phyloP scores from a whole-genome alignment of 2,797 vertebrate species.

The Glyptemys insculpta region DNA sequence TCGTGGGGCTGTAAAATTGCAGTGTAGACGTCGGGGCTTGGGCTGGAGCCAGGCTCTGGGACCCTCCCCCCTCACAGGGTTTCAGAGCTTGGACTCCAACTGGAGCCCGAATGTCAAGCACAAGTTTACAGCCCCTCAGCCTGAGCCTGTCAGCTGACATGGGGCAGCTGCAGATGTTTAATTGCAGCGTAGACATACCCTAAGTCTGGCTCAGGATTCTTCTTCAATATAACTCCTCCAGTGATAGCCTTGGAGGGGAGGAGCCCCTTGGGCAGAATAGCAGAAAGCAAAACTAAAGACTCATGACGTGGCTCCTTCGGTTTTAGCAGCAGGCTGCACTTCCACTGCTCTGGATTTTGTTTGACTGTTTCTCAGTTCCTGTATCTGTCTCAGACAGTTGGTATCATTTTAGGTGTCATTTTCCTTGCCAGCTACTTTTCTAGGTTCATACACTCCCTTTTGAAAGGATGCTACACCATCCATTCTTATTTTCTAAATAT shows the following conservation, averaged over 20 bases:
- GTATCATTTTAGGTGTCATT: background rate
- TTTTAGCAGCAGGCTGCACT: background rate
- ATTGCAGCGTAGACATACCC: background rate
- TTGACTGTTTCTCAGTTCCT: slow-evolving; percentile 17
- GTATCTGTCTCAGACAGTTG: background rate
- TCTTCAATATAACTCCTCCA: background rate
- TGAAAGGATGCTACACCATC: background rate
- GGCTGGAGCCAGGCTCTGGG: too few relatives aligned
- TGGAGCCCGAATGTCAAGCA: background rate
- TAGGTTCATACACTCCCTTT: background rate
- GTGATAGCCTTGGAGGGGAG: background rate
- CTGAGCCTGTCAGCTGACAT: background rate
- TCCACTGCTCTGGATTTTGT: background rate
- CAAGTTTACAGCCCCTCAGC: background rate
- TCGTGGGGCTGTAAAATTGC: too few relatives aligned
- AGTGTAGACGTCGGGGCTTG: too few relatives aligned
- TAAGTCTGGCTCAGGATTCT: background rate
- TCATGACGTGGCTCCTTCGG: background rate
- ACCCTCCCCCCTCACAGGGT: background rate
- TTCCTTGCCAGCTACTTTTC: background rate
- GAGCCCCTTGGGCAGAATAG: background rate
- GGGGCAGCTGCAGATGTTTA: background rate
- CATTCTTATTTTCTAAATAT: background rate
- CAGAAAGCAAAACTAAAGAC: background rate
- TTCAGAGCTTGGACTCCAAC: background rate